Evolutionary conservation across 2,113 vertebrate species (phyloP).

Genomic region (Glaucomys volans): DNA sequence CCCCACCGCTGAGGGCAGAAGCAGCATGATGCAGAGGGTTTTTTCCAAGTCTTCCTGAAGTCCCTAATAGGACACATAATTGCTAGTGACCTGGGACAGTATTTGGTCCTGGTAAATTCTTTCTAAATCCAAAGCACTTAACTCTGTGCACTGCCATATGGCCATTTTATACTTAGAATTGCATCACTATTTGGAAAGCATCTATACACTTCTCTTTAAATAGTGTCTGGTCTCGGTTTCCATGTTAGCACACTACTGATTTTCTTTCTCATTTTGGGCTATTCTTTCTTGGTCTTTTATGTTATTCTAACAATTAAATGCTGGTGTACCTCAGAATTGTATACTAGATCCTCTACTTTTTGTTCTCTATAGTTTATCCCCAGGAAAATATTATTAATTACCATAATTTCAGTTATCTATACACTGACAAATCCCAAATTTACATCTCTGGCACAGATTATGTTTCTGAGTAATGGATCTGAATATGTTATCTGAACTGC

Average conservation of each 20-base stretch:
- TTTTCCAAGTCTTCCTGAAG: not conserved
- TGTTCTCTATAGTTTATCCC: not conserved
- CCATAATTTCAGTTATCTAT: not conserved
- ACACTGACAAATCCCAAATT: conserved; percentile 23
- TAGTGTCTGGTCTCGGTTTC: conserved; percentile 50
- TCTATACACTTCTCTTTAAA: not conserved
- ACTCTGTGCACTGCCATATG: not conserved
- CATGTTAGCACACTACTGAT: not conserved
- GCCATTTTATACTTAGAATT: conserved; percentile 42
- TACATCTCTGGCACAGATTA: conserved; percentile 9
- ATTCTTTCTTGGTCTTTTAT: conserved; percentile 6
- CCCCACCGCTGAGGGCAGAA: not conserved
- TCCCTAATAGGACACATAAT: not conserved
- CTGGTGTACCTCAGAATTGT: conserved; percentile 17
- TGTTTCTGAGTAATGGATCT: conserved; percentile 14
- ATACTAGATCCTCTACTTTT: not conserved
- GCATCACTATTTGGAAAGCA: conserved; percentile 15
- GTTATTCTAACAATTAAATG: conserved; percentile 26
- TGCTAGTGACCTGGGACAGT: not conserved
- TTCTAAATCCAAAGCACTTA: not conserved
- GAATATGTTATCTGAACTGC: not conserved
- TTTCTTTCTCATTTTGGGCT: conserved; percentile 10
- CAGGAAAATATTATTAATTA: conserved; percentile 23
- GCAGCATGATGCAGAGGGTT: not conserved
- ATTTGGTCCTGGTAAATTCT: not conserved